A percentile compares a stretch with the other conserved stretches of the same genome.
These are phyloP conservation scores for Leptinotarsa lineolata DNA, from an alignment of 1,140 invertebrate genomes.

Conservation along the genomic window DNA sequence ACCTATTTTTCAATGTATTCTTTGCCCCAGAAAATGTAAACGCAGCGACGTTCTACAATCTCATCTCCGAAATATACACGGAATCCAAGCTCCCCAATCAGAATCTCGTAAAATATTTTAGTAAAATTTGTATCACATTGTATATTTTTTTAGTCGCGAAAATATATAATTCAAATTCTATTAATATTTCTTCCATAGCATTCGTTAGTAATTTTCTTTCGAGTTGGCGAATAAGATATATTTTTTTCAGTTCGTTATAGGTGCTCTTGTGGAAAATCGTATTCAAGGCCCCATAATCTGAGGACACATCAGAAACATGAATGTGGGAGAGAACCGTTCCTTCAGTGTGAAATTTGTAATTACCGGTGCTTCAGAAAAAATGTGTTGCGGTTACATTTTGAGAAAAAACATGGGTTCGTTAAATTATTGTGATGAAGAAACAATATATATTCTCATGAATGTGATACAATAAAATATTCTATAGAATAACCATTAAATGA, in stretches of 20 bases:
- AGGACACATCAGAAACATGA: slow-evolving; percentile 60
- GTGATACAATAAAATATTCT: no score
- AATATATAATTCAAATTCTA: neutral
- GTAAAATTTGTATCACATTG: neutral
- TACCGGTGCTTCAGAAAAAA: slow-evolving; percentile 53
- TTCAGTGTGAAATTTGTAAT: slow-evolving; percentile 61
- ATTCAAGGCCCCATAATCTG: slow-evolving; percentile 58
- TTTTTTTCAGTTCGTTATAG: slow-evolving; percentile 3
- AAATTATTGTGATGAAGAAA: no score
- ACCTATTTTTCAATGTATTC: slow-evolving; percentile 54
- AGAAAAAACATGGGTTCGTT: slow-evolving; percentile 7
- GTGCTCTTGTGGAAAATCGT: slow-evolving; percentile 24
- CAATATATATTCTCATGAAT: no score
- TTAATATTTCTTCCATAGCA: neutral
- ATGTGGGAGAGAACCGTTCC: slow-evolving; percentile 60
- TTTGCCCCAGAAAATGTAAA: slow-evolving; percentile 52
- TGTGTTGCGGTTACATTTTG: slow-evolving; percentile 15
- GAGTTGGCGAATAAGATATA: neutral
- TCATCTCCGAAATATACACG: slow-evolving; percentile 49
- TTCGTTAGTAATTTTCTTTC: neutral
- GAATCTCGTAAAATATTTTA: neutral
- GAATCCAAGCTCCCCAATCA: slow-evolving; percentile 28
- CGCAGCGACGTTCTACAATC: slow-evolving; percentile 48
- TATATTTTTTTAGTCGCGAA: neutral
- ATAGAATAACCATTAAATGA: no score